Conservation (phyloP, 37 sponge, comb jelly and placozoan species). For the Axinella damicornis region DNA sequence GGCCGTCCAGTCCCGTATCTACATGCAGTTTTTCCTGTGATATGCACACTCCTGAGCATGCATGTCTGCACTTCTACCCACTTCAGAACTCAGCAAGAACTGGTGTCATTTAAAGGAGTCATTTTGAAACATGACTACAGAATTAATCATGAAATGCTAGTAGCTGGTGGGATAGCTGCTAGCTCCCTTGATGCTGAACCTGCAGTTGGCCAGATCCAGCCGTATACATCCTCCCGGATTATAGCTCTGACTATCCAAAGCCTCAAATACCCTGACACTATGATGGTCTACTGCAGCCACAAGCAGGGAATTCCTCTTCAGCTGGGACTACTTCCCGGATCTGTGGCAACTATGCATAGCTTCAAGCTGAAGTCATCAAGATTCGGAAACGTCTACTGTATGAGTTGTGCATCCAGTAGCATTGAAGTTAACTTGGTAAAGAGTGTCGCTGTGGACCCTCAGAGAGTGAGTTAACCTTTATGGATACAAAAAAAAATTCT, state of each 20-base stretch:
- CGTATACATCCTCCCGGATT: slow-evolving; percentile 10
- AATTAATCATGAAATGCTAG: slow-evolving; percentile 3
- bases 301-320: slow-evolving; percentile 4
- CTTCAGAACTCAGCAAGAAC: not conserved
- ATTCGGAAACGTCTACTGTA: slow-evolving; percentile 42
- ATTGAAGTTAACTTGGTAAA: slow-evolving; percentile 4
- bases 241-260: slow-evolving; percentile 34
- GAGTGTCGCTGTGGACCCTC: not conserved
- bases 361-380: slow-evolving; percentile 22
- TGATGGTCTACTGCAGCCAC: slow-evolving; percentile 43
- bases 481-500: too few species aligned
- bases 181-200: too few species aligned
- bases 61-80: not conserved
- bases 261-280: slow-evolving; percentile 3
- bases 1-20: too few species aligned
- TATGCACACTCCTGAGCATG: not conserved
- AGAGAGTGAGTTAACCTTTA: too few species aligned
- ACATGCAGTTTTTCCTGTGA: not conserved
- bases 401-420: slow-evolving; percentile 24
- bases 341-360: slow-evolving; percentile 28
- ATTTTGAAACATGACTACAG: slow-evolving; percentile 13
- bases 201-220: too few species aligned
- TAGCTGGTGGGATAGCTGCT: too few species aligned
- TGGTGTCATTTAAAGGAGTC: slow-evolving; percentile 27
- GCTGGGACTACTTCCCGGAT: slow-evolving; percentile 46